Evolutionary conservation across 2,797 vertebrate species (phyloP), one percentile per base, ranked within the genome.

Genomic region (Brotula barbata): DNA sequence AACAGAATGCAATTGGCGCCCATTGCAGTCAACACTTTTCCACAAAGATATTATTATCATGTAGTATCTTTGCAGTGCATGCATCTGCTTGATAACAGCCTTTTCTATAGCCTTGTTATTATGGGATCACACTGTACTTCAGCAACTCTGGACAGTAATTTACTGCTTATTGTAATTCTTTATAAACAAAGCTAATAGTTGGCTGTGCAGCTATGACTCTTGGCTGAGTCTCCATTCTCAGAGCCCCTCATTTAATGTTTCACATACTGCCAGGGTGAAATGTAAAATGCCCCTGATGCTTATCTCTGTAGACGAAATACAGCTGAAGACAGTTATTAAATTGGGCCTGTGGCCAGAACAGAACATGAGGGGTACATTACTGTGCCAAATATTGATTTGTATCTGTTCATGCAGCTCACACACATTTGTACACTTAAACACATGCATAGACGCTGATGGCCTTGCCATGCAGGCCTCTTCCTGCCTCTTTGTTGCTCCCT

Each of bases 241-340:
- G 47, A 72, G 64, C 58, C 46, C 63, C 56, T 74, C 52, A 75
- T 80, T 80, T 76, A 68, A 50, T 68, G 60, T 66, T 44, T 34
- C 58, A 74, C 64, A 50, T 44, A 48, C 46, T 31, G 42, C 34
- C 37, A 54, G 49, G 47, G 37, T 31, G 3, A 67, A 69, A 76
- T 65, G n/a, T 40, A 63, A 62, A 58, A 47, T 31, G 42, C 64
- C 48, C 61, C 45, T 16, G 73, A 80, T 81, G 44, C 65, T 81
- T 79, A 82, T 83, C 66, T 68, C 42, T 44, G 41, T 48, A 71
- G 75, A 85, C 78, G 71, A 82, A 87, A 89, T 68, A 81, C 45
- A 56, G 61, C 73, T 46, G 40, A 53, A 70, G 64, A 44, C 54
- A 67, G 70, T 77, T 64, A 84, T 85, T 86, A 88, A 81, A 80